Percentiles rank a stretch among this genome's conserved stretches.
Conservation (phyloP, 1,140 invertebrate species). For the Pomacea maculata region DNA sequence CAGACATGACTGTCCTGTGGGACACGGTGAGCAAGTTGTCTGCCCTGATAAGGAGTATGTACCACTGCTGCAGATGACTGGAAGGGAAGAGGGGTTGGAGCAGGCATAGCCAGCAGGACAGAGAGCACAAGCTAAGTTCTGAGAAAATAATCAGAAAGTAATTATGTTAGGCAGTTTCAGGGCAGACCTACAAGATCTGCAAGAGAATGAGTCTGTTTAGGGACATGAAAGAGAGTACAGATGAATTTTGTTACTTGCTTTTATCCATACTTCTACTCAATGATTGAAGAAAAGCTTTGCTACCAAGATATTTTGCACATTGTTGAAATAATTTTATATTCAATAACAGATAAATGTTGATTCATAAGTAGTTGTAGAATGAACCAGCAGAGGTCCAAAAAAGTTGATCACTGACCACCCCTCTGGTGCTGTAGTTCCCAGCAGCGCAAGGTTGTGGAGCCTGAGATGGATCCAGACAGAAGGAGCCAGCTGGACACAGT, state of each 20-base stretch:
- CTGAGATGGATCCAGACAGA: slow-evolving; percentile 42
- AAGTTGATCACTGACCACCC: slow-evolving; percentile 33
- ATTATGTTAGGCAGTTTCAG: too few relatives aligned
- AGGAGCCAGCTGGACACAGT: slow-evolving; percentile 50
- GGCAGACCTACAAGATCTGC: too few relatives aligned
- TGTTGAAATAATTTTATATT: too few relatives aligned
- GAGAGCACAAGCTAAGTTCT: slow-evolving; percentile 48
- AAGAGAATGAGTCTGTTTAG: too few relatives aligned
- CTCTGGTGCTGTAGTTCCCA: slow-evolving; percentile 57
- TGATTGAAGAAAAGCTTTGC: too few relatives aligned
- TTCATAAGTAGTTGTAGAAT: background rate
- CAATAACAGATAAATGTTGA: too few relatives aligned
- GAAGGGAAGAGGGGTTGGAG: slow-evolving; percentile 30
- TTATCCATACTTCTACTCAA: too few relatives aligned
- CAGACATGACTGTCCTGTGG: slow-evolving; percentile 48
- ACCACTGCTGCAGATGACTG: slow-evolving; percentile 46
- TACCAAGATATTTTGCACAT: too few relatives aligned
- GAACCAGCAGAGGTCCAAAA: background rate
- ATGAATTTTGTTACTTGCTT: too few relatives aligned
- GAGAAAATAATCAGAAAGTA: slow-evolving; percentile 18
- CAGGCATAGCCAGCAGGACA: slow-evolving; percentile 60
- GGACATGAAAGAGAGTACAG: too few relatives aligned
- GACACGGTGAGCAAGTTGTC: slow-evolving; percentile 44
- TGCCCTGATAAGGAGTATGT: slow-evolving; percentile 45
- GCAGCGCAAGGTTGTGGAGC: slow-evolving; percentile 38